Percentiles rank a stretch among this genome's conserved stretches.
Evolutionary conservation across 2,113 vertebrate genomes (phyloP).

Genomic region (rat (Rattus norvegicus)): DNA sequence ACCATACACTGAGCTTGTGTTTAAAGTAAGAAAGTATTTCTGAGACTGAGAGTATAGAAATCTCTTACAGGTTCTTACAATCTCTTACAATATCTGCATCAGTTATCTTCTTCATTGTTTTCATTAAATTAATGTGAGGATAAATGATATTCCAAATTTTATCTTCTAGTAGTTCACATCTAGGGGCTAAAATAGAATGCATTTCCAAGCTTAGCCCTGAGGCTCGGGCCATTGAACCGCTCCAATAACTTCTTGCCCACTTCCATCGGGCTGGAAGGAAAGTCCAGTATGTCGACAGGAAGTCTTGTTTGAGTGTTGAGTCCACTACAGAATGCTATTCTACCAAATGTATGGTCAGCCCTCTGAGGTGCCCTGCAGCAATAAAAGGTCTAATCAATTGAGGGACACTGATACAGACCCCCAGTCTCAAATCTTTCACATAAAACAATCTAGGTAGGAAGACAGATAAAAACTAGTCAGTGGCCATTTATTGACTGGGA

Average conservation of each 20-base stretch:
- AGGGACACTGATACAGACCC: not conserved
- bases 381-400: not conserved
- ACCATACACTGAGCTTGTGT: not conserved
- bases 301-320: constrained; percentile 99
- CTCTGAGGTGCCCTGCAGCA: constrained; percentile 94
- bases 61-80: not conserved
- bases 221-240: constrained; percentile 99
- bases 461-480: not conserved
- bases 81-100: not conserved
- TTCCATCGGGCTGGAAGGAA: constrained; percentile 99
- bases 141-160: constrained; percentile 7
- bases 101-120: not conserved
- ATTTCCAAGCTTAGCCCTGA: constrained; percentile 98
- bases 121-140: constrained; percentile 4
- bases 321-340: constrained; percentile 99
- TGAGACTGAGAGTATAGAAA: not conserved
- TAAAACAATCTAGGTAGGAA: not conserved
- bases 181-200: not conserved
- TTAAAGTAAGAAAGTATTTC: not conserved
- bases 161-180: constrained; percentile 17
- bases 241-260: constrained; percentile 99
- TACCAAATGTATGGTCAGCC: constrained; percentile 98
- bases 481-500: not conserved
- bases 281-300: constrained; percentile 97
- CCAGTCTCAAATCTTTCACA: not conserved